Conservation (phyloP, 1,140 invertebrate species). For the Drosophila santomea region DNA sequence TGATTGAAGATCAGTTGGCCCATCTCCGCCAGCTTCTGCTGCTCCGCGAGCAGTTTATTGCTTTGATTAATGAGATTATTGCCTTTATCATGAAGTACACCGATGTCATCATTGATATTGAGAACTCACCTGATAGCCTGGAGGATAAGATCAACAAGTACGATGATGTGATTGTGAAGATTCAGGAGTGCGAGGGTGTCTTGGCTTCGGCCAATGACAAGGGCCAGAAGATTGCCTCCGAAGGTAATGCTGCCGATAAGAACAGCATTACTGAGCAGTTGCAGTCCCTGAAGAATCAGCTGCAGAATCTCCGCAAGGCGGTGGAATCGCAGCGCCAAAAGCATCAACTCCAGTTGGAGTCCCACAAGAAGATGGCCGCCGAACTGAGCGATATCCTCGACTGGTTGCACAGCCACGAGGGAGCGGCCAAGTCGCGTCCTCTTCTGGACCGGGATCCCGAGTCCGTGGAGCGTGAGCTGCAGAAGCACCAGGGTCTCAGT, state of each 20-base stretch:
- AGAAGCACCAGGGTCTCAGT: slow-evolving; percentile 90
- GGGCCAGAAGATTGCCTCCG: slow-evolving; percentile 95
- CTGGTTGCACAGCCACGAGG: slow-evolving; percentile 94
- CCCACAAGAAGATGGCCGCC: slow-evolving; percentile 92
- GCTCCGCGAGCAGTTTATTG: slow-evolving; percentile 94
- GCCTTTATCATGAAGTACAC: slow-evolving; percentile 95
- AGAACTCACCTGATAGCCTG: slow-evolving; percentile 91
- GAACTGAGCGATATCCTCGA: slow-evolving; percentile 93
- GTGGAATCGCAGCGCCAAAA: slow-evolving; percentile 94
- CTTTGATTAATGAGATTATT: slow-evolving; percentile 93
- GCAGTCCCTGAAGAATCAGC: slow-evolving; percentile 93
- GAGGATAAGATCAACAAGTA: slow-evolving; percentile 96
- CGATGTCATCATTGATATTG: slow-evolving; percentile 93
- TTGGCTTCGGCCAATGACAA: slow-evolving; percentile 94
- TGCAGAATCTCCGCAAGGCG: slow-evolving; percentile 91
- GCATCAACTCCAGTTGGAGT: slow-evolving; percentile 94
- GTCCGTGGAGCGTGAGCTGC: slow-evolving; percentile 92
- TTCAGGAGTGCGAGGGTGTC: slow-evolving; percentile 95
- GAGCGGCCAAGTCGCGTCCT: slow-evolving; percentile 92
- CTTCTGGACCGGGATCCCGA: slow-evolving; percentile 91
- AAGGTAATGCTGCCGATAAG: slow-evolving; percentile 93
- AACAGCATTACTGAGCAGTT: slow-evolving; percentile 95
- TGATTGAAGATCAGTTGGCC: slow-evolving; percentile 93
- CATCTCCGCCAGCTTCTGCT: slow-evolving; percentile 91
- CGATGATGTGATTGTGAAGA: slow-evolving; percentile 92